phyloP scores from a whole-genome alignment of 2,113 vertebrate genomes.

The Carassius gibelio region DNA sequence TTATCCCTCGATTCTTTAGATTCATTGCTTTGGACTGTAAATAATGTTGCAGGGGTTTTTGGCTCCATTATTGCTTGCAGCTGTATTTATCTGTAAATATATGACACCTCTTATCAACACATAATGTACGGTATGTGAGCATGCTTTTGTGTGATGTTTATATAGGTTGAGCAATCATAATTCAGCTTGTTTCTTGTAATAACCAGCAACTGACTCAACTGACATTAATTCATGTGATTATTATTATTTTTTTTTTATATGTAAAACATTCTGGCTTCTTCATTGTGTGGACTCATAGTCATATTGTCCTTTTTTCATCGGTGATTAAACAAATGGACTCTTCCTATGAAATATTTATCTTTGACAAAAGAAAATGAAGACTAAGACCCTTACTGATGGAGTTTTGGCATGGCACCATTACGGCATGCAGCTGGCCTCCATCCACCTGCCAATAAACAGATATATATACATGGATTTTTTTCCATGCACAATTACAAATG shows the following conservation, averaged over 20 bases:
- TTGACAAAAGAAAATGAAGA: not conserved
- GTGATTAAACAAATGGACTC: not conserved
- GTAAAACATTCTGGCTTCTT: not conserved
- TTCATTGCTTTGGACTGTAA: no score
- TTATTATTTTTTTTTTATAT: not conserved
- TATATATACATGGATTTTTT: slow-evolving; percentile 73
- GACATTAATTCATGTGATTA: not conserved
- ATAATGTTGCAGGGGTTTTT: not conserved
- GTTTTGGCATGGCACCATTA: slow-evolving; percentile 48
- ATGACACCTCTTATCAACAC: not conserved
- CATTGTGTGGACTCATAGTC: not conserved
- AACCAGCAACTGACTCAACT: not conserved
- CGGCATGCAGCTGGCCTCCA: slow-evolving; percentile 27
- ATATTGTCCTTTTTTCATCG: not conserved
- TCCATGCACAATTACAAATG: slow-evolving; percentile 68
- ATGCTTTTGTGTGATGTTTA: not conserved
- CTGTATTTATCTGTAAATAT: not conserved
- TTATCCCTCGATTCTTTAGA: not conserved
- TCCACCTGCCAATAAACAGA: slow-evolving; percentile 64
- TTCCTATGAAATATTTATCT: not conserved
- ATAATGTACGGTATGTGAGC: not conserved
- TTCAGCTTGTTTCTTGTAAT: not conserved
- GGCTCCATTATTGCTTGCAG: not conserved
- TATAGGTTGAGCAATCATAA: not conserved
- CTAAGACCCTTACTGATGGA: not conserved